Percentiles rank a stretch among this genome's conserved stretches.
Evolutionary conservation across 2,797 vertebrate genomes (phyloP).

Genomic region (Rachycentron canadum): DNA sequence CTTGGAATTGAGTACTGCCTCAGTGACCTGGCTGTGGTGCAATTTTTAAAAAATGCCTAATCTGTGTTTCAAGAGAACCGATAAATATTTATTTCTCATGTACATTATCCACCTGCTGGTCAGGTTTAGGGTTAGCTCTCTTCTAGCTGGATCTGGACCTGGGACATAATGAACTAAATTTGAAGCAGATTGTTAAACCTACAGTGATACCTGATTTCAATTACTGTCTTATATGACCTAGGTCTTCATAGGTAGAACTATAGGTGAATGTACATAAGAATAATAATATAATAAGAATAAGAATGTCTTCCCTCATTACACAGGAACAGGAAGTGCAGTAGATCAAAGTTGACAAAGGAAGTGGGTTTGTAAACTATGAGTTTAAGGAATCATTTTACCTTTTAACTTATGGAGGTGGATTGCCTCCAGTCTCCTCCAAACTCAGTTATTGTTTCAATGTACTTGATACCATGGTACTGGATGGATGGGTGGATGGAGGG

Average conservation of each 20-base stretch:
- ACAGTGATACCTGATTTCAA: conserved; percentile 1
- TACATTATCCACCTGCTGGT: conserved; percentile 7
- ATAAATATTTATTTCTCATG: neutral
- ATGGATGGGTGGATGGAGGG: no score
- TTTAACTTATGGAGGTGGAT: no score
- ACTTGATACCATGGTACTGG: no score
- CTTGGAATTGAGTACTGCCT: conserved; percentile 17
- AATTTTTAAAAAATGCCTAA: no score
- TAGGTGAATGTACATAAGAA: no score
- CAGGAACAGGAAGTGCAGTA: neutral
- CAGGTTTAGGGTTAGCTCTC: neutral
- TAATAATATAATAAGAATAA: no score
- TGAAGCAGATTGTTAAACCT: neutral
- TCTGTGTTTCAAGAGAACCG: no score
- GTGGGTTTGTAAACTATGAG: conserved; percentile 1
- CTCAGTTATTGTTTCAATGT: no score
- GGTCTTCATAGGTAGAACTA: neutral
- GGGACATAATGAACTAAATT: neutral
- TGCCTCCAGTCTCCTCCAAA: no score
- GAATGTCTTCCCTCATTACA: neutral
- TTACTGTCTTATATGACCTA: neutral
- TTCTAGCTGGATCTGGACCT: conserved; percentile 3
- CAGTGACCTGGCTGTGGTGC: no score
- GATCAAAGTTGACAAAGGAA: neutral
- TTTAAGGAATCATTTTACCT: neutral